A percentile compares a stretch with the other conserved stretches of the same genome.
Conservation (phyloP, 2,113 vertebrate genomes). For the Phalacrocorax pelagicus region DNA sequence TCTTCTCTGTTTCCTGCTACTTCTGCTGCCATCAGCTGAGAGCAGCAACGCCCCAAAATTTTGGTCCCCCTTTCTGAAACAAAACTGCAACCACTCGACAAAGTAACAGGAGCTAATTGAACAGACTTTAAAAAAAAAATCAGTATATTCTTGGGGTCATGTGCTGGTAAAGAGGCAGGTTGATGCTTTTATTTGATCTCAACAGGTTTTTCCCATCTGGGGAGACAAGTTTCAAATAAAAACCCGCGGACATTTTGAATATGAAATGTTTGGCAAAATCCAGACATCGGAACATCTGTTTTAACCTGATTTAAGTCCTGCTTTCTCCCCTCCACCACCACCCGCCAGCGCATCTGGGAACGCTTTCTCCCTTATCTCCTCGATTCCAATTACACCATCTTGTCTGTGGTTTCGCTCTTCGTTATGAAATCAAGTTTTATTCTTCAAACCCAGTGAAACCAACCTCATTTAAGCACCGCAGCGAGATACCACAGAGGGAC, state of each 20-base stretch:
- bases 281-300: slow-evolving; percentile 26
- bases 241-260: background rate
- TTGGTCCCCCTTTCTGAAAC: background rate
- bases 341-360: slow-evolving; percentile 7
- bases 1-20: background rate
- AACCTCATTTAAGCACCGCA: slow-evolving; percentile 9
- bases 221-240: background rate
- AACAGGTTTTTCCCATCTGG: slow-evolving; percentile 19
- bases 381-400: slow-evolving; percentile 10
- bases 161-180: background rate
- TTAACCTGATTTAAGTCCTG: background rate
- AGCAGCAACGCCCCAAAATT: background rate
- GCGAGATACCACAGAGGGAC: background rate
- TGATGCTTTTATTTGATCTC: background rate
- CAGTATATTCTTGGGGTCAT: background rate
- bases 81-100: rapidly evolving
- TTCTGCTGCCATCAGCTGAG: background rate
- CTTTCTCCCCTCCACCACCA: background rate
- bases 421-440: slow-evolving; percentile 40
- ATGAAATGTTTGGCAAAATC: background rate
- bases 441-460: slow-evolving; percentile 45
- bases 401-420: slow-evolving; percentile 55
- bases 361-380: slow-evolving; percentile 50
- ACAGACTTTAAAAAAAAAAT: background rate
- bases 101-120: background rate